phyloP scores from a whole-genome alignment of 2,888 invertebrate species.

The Conus canariensis region DNA sequence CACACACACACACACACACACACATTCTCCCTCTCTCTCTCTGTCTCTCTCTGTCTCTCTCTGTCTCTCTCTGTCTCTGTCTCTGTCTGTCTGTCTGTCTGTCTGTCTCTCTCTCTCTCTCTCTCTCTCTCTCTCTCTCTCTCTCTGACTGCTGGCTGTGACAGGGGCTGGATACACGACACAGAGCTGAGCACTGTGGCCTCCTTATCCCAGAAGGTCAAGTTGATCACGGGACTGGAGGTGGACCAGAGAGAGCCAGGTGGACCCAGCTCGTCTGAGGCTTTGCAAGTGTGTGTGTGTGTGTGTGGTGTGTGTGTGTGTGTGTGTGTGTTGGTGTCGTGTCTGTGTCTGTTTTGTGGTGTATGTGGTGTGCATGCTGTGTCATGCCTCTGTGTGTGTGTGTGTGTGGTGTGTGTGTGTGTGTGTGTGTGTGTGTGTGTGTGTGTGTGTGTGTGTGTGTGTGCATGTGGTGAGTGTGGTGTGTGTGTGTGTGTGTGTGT shows the following conservation, averaged over 20 bases:
- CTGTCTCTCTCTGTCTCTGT: not conserved
- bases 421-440: no score
- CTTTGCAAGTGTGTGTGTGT: not conserved
- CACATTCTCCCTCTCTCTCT: no score
- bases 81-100: constrained; percentile 13
- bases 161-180: constrained; percentile 38
- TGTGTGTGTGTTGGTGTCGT: no score
- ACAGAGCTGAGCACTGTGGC: not conserved
- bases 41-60: not conserved
- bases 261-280: constrained; percentile 29
- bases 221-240: constrained; percentile 33
- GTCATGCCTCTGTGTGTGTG: no score
- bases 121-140: not conserved
- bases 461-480: no score
- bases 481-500: no score
- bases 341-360: no score
- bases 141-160: not conserved
- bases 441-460: no score
- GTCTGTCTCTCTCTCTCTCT: not conserved
- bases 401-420: no score
- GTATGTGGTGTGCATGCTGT: no score
- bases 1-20: no score
- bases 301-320: not conserved
- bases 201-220: constrained; percentile 11
- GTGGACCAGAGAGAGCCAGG: constrained; percentile 16